These are phyloP conservation scores for Brachyalestes nurse DNA, from an alignment of 2,797 vertebrate species.

Conservation along the genomic window DNA sequence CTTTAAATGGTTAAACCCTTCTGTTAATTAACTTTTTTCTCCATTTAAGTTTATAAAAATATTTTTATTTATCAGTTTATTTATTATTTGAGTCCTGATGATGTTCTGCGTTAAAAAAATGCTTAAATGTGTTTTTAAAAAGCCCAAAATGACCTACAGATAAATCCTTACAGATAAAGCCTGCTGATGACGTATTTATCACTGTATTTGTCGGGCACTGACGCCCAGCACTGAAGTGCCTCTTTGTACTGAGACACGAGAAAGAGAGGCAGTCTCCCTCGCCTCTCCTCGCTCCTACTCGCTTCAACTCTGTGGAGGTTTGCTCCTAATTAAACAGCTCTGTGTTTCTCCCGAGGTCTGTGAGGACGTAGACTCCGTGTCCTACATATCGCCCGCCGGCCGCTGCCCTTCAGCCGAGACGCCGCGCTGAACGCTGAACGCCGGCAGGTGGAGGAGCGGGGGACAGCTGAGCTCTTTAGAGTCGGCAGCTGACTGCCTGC, in stretches of 20 bases:
- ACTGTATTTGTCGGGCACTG: background rate
- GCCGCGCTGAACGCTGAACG: background rate
- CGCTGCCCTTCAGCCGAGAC: constrained; percentile 54
- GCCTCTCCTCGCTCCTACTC: constrained; percentile 29
- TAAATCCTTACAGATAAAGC: background rate
- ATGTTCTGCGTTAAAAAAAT: too few relatives aligned
- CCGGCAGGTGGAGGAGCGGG: constrained; percentile 32
- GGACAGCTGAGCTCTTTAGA: constrained; percentile 44
- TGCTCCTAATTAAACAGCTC: constrained; percentile 60
- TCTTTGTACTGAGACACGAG: background rate
- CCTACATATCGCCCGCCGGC: constrained; percentile 51
- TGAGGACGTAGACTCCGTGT: constrained; percentile 50
- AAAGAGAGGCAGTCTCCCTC: constrained; percentile 12
- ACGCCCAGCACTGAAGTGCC: background rate
- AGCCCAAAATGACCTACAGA: too few relatives aligned
- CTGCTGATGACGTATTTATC: background rate
- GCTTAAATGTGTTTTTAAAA: too few relatives aligned
- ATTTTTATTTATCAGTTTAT: too few relatives aligned
- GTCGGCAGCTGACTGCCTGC: constrained; percentile 41
- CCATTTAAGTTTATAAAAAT: too few relatives aligned
- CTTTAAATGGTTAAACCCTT: too few relatives aligned
- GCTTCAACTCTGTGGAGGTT: constrained; percentile 41
- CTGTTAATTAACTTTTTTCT: too few relatives aligned
- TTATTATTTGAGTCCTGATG: too few relatives aligned
- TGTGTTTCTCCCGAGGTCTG: too few relatives aligned